Evolutionary conservation across 2,797 vertebrate species (phyloP), one percentile per base, ranked within the genome.

Genomic region (Girardinus metallicus): DNA sequence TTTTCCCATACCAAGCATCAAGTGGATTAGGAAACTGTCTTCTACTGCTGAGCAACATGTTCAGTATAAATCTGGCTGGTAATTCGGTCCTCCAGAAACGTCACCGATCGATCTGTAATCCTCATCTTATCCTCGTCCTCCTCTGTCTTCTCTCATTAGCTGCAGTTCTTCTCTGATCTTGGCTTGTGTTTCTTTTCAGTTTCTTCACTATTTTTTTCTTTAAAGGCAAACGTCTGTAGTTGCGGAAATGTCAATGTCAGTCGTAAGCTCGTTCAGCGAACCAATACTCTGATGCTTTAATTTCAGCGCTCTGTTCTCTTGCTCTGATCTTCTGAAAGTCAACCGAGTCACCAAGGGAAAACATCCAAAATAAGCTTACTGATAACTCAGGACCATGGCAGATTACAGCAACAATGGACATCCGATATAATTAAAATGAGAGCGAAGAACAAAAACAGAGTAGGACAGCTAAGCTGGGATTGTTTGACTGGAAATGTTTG

Each of bases 71-170:
- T 86, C 51, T 55, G 44, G 23, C 53, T 76, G 71, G 82, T 81
- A 79, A 88, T 88, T 77, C 64, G 79, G 70, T 43, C 15, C 36
- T 75, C 72, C 6, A 23, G 46, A 64, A 21, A 72, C 53, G 85
- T 80, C 74, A 34, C 79, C 79, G 72, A 80, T 66, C 81, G 31
- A 80, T 86, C 82, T 87, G 34, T 79, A 81, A 80, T 74, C 53
- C 82, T 72, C 4, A 1, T 87, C 80, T 79, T 74, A 53, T 62
- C 64, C 57, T 64, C 76, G 60, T 47, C 73, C 64, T 75, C 79
- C 75, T 64, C 74, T 81, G 77, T 80, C 87, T 62, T 87, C 74
- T 80, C 87, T 91, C 90, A 92, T 93, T 91, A 94, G 57, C 85
- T 43, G 34, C 81, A 83, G 78, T 60, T 88, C 85, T 83, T 77